Evolutionary conservation across 2,113 vertebrate species (phyloP).

Genomic region (Eclectus roratus): DNA sequence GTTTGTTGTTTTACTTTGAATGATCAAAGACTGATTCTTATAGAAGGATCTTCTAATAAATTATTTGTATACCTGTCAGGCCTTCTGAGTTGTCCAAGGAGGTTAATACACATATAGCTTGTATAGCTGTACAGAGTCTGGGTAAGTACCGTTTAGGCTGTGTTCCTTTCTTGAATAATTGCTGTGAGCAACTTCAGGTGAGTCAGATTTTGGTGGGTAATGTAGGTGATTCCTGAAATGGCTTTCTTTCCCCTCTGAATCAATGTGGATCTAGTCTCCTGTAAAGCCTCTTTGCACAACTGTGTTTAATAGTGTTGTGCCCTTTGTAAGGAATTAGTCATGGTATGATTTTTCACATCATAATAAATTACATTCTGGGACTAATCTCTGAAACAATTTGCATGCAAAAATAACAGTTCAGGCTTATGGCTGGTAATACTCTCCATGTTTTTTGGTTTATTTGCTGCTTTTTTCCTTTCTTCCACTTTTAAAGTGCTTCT

Average conservation of each 20-base stretch:
- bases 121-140: not conserved
- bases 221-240: not conserved
- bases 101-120: fast-evolving
- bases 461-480: not conserved
- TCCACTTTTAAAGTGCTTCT: not conserved
- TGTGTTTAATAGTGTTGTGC: not conserved
- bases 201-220: not conserved
- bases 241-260: not conserved
- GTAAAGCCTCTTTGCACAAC: not conserved
- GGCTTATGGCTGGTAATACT: not conserved
- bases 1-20: not conserved
- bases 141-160: not conserved
- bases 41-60: not conserved
- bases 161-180: not conserved
- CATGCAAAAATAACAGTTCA: not conserved
- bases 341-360: not conserved
- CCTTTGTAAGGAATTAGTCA: not conserved
- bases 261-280: not conserved
- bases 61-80: not conserved
- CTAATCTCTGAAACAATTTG: not conserved
- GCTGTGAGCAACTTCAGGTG: not conserved
- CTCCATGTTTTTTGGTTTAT: not conserved
- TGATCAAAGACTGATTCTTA: not conserved
- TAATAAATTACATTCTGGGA: not conserved
- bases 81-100: not conserved